These are phyloP conservation scores for Zosterops lateralis DNA, from an alignment of 2,113 vertebrate species.

Conservation along the genomic window DNA sequence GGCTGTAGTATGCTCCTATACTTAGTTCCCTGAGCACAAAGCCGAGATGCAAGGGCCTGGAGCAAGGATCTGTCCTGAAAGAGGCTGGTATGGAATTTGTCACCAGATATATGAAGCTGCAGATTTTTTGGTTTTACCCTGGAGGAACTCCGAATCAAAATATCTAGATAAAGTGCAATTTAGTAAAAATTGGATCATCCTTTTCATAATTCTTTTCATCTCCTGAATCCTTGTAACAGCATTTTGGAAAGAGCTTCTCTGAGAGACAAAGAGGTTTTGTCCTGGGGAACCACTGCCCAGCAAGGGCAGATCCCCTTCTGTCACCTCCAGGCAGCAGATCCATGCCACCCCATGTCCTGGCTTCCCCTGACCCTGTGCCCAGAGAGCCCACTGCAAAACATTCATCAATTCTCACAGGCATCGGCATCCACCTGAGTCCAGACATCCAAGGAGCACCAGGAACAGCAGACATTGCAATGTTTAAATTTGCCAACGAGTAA, in stretches of 20 bases:
- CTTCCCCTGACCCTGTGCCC: background rate
- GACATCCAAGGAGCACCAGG: background rate
- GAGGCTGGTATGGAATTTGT: background rate
- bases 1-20: background rate
- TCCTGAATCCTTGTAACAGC: background rate
- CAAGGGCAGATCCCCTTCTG: background rate
- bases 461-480: background rate
- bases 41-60: background rate
- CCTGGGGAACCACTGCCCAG: background rate
- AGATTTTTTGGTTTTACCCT: background rate
- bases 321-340: accelerated
- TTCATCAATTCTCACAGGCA: background rate
- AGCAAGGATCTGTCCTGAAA: background rate
- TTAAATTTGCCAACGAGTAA: background rate
- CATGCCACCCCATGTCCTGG: accelerated
- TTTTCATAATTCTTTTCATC: background rate
- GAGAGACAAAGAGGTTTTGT: background rate
- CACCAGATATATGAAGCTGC: background rate
- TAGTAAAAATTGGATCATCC: background rate
- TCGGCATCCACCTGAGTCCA: background rate
- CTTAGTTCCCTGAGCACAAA: background rate
- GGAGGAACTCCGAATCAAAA: background rate
- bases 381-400: accelerated
- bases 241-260: background rate
- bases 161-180: background rate